Evolutionary conservation across 2,113 vertebrate genomes (phyloP), one percentile per base, ranked within the genome.

Genomic region (Tragelaphus strepsiceros): DNA sequence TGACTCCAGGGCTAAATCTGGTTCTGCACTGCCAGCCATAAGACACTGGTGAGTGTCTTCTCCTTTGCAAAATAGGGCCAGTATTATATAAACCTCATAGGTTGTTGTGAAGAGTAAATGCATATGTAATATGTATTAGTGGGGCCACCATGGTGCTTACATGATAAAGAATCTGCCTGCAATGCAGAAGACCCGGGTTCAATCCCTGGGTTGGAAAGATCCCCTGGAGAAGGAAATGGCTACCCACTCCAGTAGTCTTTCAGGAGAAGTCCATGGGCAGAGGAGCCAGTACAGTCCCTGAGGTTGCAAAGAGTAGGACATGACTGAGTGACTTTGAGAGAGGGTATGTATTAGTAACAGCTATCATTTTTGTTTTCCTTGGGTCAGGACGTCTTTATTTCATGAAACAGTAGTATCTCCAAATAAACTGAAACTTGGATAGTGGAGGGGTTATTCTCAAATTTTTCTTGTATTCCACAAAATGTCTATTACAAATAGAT

Each of bases 351-450:
- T 67, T 90, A 84, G 30, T 61, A 39, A 6, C 94, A 93, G 9
- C 11, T 54, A 35, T 78, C 35, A 49, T 10, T 92, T 77, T 94
- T 80, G 12, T 81, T 67, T 93, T 80, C 32, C 58, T 94, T 90
- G n/a, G 6, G 6, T 61, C 32, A 91, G 39, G 26, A 59, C 13
- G 80, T 15, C 61, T 67, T 6, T 86, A 61, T 28, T 89, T 85
- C 19, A 90, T 74, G 58, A 92, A 17, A 95, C 53, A 85, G n/a
- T 83, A 88, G 9, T 88, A 61, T 85, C 49, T 61, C 43, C 32
- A n/a, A 91, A 59, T 93, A 85, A 94, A 95, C 19, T 13, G 90
- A 90, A n/a, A 93, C 51, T 80, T 96, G 81, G 39, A n/a, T 35
- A 43, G 1, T 32, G 16, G 35, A 94, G 21, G 7, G 6, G 4